Evolutionary conservation across 2,888 invertebrate genomes (phyloP).

Genomic region (Vesta saturnalis): DNA sequence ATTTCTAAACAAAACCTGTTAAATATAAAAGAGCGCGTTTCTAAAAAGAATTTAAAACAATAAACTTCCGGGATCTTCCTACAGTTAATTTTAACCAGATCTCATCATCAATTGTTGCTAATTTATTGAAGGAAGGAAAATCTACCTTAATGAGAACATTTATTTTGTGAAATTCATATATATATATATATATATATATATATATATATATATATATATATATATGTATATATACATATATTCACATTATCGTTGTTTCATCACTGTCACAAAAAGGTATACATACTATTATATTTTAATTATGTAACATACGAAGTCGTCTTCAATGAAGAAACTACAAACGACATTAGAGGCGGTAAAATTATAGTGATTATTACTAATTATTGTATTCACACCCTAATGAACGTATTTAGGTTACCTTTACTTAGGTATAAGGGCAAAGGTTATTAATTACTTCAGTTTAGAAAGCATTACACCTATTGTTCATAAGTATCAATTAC

Average conservation of each 20-base stretch:
- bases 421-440: neutral
- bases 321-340: neutral
- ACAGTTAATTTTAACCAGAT: conserved; percentile 31
- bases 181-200: neutral
- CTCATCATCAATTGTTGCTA: conserved; percentile 36
- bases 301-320: neutral
- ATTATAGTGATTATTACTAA: neutral
- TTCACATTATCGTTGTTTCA: neutral
- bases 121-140: conserved; percentile 12
- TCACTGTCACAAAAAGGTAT: neutral
- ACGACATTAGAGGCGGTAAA: neutral
- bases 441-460: neutral
- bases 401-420: neutral
- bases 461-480: neutral
- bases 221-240: neutral
- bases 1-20: conserved; percentile 18
- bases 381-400: neutral
- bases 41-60: conserved; percentile 41
- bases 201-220: neutral
- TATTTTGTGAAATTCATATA: conserved; percentile 7
- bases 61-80: conserved; percentile 41
- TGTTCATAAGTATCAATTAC: conserved; percentile 1
- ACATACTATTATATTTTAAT: neutral
- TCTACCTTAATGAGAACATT: conserved; percentile 17
- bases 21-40: conserved; percentile 24